Evolutionary conservation across 2,888 invertebrate genomes (phyloP), one percentile per base, ranked within the genome.

Genomic region (Sphecodes monilicornis): DNA sequence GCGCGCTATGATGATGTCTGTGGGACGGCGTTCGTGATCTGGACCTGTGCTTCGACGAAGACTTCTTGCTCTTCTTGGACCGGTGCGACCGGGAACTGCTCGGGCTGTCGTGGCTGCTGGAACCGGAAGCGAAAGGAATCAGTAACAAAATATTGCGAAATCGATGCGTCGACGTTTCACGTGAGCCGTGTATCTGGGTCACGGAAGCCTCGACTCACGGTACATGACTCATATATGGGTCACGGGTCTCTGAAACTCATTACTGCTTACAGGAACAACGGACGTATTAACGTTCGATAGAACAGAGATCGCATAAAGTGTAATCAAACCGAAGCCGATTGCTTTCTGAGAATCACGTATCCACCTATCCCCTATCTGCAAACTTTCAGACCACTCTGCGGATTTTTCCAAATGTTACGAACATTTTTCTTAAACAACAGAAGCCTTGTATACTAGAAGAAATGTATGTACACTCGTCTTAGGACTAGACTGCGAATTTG

Each of bases 21-120:
- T 91, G 91, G n/a, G 91, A 88, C 3, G 94, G 92, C 85, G 93
- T 93, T 39, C 93, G 91, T 46, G 94, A 94, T 39, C 92, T 92
- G n/a, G 94, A 93, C 84, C 93, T 91, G 75, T 94, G 93, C 66
- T 92, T 92, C 3, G 93, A 93, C 11, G 93, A 90, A 16, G 93
- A 91, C 77, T 94, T 94, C 89, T 94, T 94, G 79, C 91, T 94
- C 79, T 94, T 94, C 85, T 94, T 94, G 3, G 92, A 87, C 81
- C 93, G 93, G 80, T 94, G 93, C 8, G 93, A 93, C 64, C 94
- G 92, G 0, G 94, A 94, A 80, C 92, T 91, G 75, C 93, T 93
- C 18, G 92, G 90, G 77, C 93, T 94, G 36, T 94, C 93, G 72
- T 94, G 92, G 85, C 90, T 93, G 87, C 84, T 91, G 89, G 29